Evolutionary conservation across 1,140 invertebrate genomes (phyloP).

Genomic region (Lordiphosa mommai): DNA sequence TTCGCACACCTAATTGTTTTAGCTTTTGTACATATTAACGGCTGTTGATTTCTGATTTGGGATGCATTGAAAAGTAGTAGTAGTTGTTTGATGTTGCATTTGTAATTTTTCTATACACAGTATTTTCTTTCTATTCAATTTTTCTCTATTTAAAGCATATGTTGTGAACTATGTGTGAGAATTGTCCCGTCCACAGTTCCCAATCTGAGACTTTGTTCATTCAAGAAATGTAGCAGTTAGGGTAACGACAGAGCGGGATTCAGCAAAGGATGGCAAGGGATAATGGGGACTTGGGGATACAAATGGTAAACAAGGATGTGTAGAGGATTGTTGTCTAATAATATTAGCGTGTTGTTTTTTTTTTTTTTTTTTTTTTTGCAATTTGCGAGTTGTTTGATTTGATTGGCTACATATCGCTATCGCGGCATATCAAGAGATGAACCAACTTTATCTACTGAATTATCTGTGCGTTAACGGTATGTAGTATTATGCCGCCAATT

Average conservation of each 20-base stretch:
- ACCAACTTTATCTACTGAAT: constrained; percentile 48
- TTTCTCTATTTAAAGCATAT: constrained; percentile 61
- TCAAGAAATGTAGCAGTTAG: constrained; percentile 62
- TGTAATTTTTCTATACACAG: constrained; percentile 61
- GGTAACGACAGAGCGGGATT: constrained; percentile 59
- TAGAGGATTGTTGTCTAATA: constrained; percentile 59
- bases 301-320: constrained; percentile 57
- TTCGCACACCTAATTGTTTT: not conserved
- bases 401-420: constrained; percentile 72
- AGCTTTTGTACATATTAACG: too few relatives aligned
- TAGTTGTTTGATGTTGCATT: constrained; percentile 23
- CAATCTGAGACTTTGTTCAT: constrained; percentile 80
- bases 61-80: constrained; percentile 44
- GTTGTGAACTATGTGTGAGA: constrained; percentile 80
- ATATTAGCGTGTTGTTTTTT: constrained; percentile 38
- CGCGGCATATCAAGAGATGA: constrained; percentile 57
- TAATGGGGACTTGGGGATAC: constrained; percentile 34
- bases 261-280: constrained; percentile 43
- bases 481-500: constrained; percentile 4
- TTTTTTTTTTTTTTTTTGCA: constrained; percentile 35
- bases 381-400: constrained; percentile 32
- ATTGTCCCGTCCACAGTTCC: constrained; percentile 81
- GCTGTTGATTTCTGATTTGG: constrained; percentile 12
- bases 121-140: constrained; percentile 40
- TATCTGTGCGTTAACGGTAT: constrained; percentile 60